These are phyloP conservation scores for Julus scanicus DNA, from an alignment of 2,888 invertebrate species.

Conservation along the genomic window DNA sequence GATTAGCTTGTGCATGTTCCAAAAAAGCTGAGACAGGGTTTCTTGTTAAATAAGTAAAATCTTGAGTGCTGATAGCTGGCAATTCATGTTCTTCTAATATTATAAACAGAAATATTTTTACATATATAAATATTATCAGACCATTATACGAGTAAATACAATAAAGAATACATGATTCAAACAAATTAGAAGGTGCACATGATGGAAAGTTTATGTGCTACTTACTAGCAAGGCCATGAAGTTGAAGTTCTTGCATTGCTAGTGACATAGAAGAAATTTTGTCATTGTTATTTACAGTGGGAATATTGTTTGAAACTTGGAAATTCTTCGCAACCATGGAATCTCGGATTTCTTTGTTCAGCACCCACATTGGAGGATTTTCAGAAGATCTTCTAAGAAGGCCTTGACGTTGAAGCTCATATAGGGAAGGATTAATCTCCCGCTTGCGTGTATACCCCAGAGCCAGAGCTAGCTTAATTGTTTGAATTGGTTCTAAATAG, in stretches of 20 bases:
- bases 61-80: not conserved
- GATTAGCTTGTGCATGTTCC: constrained; percentile 67
- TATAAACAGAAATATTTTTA: not conserved
- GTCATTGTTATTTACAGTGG: not conserved
- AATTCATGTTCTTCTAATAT: not conserved
- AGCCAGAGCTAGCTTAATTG: constrained; percentile 60
- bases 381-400: constrained; percentile 58
- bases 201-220: not conserved
- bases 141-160: too few species aligned
- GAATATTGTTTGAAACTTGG: not conserved
- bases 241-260: not conserved
- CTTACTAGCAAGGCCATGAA: not conserved
- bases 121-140: not conserved
- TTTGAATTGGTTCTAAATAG: not conserved
- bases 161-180: too few species aligned
- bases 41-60: constrained; percentile 64
- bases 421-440: constrained; percentile 63
- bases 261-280: not conserved
- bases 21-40: constrained; percentile 67
- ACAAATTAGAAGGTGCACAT: too few species aligned
- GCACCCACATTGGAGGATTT: constrained; percentile 58
- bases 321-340: not conserved
- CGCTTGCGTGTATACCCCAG: constrained; percentile 60
- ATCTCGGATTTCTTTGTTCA: constrained; percentile 41
- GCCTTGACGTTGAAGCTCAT: constrained; percentile 59